phyloP scores from a whole-genome alignment of 2,797 vertebrate species.

The Uromys caudimaculatus region DNA sequence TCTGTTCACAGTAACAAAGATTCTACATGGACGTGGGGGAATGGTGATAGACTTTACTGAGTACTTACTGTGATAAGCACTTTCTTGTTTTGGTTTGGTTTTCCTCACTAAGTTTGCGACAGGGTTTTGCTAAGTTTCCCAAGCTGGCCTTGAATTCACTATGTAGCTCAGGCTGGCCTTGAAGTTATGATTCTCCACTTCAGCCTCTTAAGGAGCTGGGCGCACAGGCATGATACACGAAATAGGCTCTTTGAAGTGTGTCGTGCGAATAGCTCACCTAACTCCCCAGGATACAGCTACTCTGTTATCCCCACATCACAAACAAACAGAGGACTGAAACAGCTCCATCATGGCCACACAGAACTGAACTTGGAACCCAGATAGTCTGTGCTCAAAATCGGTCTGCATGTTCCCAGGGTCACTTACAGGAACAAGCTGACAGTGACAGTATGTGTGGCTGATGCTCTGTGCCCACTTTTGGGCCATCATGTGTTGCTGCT shows the following conservation, averaged over 20 bases:
- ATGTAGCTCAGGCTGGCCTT: not conserved
- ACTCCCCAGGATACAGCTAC: not conserved
- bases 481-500: not conserved
- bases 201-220: not conserved
- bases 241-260: not conserved
- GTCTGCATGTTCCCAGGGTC: not conserved
- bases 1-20: not conserved
- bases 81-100: not conserved
- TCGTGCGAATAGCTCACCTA: not conserved
- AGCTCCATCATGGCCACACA: not conserved
- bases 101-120: not conserved
- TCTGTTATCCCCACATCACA: not conserved
- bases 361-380: conserved; percentile 1
- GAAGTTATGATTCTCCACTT: not conserved
- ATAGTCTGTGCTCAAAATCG: not conserved
- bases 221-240: fast-evolving
- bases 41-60: not conserved
- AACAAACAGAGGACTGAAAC: not conserved
- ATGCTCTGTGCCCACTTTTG: not conserved
- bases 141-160: not conserved
- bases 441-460: not conserved
- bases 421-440: not conserved
- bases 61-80: not conserved
- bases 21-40: not conserved
- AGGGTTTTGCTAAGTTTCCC: not conserved